These are phyloP conservation scores for Trichonephila clavata DNA, from an alignment of 1,140 invertebrate genomes.

Conservation along the genomic window DNA sequence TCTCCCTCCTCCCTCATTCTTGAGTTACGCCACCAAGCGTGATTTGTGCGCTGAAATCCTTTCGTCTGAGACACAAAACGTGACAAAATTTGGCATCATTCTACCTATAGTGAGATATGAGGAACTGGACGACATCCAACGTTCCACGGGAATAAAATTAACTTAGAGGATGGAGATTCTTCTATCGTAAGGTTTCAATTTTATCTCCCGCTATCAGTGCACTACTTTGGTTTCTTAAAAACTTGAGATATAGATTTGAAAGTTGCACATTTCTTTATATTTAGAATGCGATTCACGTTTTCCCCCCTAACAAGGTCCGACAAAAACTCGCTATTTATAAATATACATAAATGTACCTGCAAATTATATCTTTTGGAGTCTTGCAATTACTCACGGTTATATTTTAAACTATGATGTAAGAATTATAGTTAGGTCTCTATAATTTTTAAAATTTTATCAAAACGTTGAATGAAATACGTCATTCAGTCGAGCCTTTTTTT, in stretches of 20 bases:
- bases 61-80: constrained; percentile 53
- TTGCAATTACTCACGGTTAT: too few species aligned
- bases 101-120: constrained; percentile 27
- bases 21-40: constrained; percentile 42
- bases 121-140: constrained; percentile 46
- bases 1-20: not conserved
- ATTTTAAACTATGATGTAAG: too few species aligned
- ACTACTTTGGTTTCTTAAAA: constrained; percentile 10
- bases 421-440: too few species aligned
- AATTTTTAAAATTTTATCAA: too few species aligned
- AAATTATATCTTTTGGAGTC: too few species aligned
- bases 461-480: too few species aligned
- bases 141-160: constrained; percentile 54
- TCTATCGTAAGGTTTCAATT: constrained; percentile 38
- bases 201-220: not conserved
- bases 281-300: not conserved
- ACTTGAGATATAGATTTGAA: constrained; percentile 10
- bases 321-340: too few species aligned
- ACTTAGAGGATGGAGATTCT: constrained; percentile 46
- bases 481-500: too few species aligned
- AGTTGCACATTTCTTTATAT: not conserved
- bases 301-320: too few species aligned
- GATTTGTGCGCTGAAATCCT: constrained; percentile 18
- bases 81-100: constrained; percentile 52
- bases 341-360: too few species aligned